Percentiles rank a stretch among this genome's conserved stretches.
phyloP scores from a whole-genome alignment of 1,140 invertebrate species.

The Goniozus legneri region DNA sequence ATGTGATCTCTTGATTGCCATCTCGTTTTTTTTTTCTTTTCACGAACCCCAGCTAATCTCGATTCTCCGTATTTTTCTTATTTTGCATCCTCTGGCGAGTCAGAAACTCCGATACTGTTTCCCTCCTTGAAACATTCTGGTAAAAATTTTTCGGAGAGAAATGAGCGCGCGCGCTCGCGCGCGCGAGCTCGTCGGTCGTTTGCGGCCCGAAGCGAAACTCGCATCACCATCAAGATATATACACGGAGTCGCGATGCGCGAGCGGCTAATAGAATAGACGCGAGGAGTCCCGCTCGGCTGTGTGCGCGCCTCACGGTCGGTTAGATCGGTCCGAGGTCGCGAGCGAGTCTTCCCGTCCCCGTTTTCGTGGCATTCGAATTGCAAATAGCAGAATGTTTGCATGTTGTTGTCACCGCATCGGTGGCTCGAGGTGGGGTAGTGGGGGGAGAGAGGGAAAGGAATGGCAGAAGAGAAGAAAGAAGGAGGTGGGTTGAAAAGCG shows the following conservation, averaged over 20 bases:
- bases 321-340: conserved; percentile 18
- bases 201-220: neutral
- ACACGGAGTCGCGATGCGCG: no score
- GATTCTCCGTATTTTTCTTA: no score
- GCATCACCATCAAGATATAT: neutral
- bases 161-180: no score
- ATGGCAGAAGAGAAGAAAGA: conserved; percentile 4
- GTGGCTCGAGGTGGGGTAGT: conserved; percentile 33
- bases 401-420: conserved; percentile 53
- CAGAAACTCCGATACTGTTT: no score
- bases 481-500: conserved; percentile 7
- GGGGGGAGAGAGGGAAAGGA: conserved; percentile 10
- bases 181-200: neutral
- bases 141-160: no score
- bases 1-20: no score
- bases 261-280: conserved; percentile 2
- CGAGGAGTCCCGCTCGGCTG: no score
- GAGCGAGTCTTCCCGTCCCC: conserved; percentile 28
- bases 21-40: no score
- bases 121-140: no score
- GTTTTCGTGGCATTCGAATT: conserved; percentile 53
- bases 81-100: no score
- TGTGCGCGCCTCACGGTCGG: no score
- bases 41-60: no score
- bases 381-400: conserved; percentile 57